Evolutionary conservation across 1,140 invertebrate genomes (phyloP), one percentile per base, ranked within the genome.

Genomic region (Cherax destructor): DNA sequence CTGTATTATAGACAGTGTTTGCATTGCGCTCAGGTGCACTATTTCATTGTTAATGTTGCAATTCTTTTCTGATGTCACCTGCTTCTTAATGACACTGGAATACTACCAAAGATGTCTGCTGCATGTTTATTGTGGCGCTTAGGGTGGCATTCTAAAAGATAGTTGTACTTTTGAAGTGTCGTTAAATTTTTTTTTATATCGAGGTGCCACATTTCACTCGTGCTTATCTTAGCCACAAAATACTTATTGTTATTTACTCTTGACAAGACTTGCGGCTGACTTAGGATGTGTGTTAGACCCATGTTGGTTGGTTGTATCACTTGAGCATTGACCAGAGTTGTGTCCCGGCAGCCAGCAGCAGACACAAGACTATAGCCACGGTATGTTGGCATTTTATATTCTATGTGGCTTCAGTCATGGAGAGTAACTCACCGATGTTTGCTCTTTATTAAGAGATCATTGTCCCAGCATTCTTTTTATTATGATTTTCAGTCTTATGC

Each of bases 261-360:
- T 86, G 87, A 80, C 79, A 69, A 88, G 79, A 88, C 47, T 88
- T 88, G 78, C 79, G 65, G 79, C 77, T 88, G 78, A 88, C 79
- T 88, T 81, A 79, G 65, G 65, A 24, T 88, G 87, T 88, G 85
- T 80, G 86, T 88, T 88, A 88, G 86, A 74, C 72, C 65, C 61
- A 76, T 89, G 79, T 83, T 89, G 80, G 87, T 89, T 89, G 87
- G 78, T 80, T 80, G 80, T 89, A 59, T 89, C 49, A 86, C 72
- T 86, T 77, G 74, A 85, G 81, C 76, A 91, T 91, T 91, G 81
- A 91, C 89, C 89, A 52, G 83, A 85, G 89, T 91, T 84, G 76
- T 91, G 89, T 91, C 83, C 89, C 89, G 89, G 89, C 89, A 91
- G 89, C 89, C 89, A 91, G 89, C 89, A 84, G 81, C 89, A 91